A percentile compares a stretch with the other conserved stretches of the same genome.
phyloP scores from a whole-genome alignment of 1,140 invertebrate genomes.

The Platorchestia sp. region DNA sequence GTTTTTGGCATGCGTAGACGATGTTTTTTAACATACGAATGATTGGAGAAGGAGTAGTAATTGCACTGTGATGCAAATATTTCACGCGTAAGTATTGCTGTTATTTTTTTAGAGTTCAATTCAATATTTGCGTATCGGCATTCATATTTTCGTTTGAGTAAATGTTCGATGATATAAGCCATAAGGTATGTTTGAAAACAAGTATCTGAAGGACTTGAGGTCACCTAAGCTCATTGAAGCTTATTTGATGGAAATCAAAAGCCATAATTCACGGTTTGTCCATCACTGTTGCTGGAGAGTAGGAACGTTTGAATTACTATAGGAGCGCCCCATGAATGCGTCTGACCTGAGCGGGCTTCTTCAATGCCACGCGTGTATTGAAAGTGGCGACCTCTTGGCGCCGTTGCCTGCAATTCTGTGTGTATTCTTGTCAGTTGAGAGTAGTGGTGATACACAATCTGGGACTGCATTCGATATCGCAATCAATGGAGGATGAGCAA shows the following conservation, averaged over 20 bases:
- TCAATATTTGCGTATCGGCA: background rate
- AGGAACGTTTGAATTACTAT: background rate
- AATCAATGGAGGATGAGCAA: slow-evolving; percentile 14
- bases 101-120: background rate
- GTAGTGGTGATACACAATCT: slow-evolving; percentile 24
- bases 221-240: background rate
- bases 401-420: slow-evolving; percentile 22
- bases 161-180: background rate
- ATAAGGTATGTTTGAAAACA: background rate
- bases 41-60: background rate
- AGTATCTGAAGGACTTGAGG: background rate
- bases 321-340: background rate
- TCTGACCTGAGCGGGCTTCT: background rate
- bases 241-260: background rate
- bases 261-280: background rate
- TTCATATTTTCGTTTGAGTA: background rate
- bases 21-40: background rate
- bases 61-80: background rate
- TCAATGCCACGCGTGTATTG: slow-evolving; percentile 42
- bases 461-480: background rate
- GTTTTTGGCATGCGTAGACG: background rate
- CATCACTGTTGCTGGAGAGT: background rate
- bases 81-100: background rate
- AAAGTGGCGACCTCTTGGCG: slow-evolving; percentile 32
- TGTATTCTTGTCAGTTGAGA: slow-evolving; percentile 37